phyloP scores from a whole-genome alignment of 2,888 invertebrate species.

The Sceliomorpha sp. region DNA sequence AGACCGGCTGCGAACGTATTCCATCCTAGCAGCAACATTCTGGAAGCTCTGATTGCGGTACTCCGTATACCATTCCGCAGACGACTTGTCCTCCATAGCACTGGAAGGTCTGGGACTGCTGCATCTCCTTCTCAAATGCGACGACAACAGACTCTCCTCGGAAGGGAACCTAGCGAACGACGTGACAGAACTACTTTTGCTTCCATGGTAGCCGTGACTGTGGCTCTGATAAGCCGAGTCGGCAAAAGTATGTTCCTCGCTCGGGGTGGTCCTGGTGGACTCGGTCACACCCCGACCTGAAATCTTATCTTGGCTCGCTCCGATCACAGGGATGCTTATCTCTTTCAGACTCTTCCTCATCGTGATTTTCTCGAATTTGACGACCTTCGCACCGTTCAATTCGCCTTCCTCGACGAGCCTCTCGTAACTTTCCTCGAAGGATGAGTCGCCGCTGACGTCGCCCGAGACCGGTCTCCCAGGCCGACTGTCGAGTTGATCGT shows the following conservation, averaged over 20 bases:
- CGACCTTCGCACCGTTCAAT: slow-evolving; percentile 84
- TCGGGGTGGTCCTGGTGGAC: slow-evolving; percentile 82
- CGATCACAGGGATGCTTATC: slow-evolving; percentile 63
- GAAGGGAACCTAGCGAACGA: slow-evolving; percentile 82
- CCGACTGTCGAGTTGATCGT: slow-evolving; percentile 64
- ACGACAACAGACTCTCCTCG: slow-evolving; percentile 81
- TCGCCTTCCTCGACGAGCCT: slow-evolving; percentile 85
- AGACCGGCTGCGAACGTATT: slow-evolving; percentile 88
- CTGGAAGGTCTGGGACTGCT: slow-evolving; percentile 58
- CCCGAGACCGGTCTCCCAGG: slow-evolving; percentile 74
- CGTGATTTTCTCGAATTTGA: slow-evolving; percentile 87
- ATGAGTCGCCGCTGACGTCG: slow-evolving; percentile 74
- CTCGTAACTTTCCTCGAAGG: slow-evolving; percentile 82
- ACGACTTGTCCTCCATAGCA: slow-evolving; percentile 75
- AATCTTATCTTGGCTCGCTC: slow-evolving; percentile 5
- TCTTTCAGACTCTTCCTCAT: slow-evolving; percentile 85
- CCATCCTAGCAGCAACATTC: slow-evolving; percentile 85
- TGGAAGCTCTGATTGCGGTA: slow-evolving; percentile 84
- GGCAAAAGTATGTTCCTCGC: slow-evolving; percentile 81
- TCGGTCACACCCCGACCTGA: slow-evolving; percentile 60
- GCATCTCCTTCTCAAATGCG: slow-evolving; percentile 50
- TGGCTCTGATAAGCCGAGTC: slow-evolving; percentile 84
- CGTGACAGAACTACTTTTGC: slow-evolving; percentile 82
- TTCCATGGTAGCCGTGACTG: slow-evolving; percentile 76
- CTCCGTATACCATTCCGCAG: slow-evolving; percentile 83